Percentiles rank a stretch among this genome's conserved stretches.
Conservation (phyloP, 2,113 vertebrate genomes). For the Hylia prasina region DNA sequence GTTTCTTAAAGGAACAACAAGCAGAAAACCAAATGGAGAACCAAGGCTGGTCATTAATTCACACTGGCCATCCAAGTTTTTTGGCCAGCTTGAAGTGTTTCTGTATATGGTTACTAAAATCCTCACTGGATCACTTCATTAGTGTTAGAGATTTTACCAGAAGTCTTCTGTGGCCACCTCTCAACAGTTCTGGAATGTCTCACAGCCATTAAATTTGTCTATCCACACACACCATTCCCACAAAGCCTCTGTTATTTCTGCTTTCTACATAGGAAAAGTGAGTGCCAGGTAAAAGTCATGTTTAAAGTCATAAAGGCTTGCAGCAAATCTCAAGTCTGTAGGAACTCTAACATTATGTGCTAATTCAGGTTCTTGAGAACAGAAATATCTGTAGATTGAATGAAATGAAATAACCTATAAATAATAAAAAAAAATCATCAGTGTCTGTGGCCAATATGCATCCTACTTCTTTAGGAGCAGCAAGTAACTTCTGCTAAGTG, state of each 20-base stretch:
- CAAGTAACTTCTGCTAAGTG: neutral
- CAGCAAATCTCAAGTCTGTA: neutral
- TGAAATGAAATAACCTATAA: neutral
- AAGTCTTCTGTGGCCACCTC: neutral
- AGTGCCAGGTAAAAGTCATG: neutral
- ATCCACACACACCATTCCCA: neutral
- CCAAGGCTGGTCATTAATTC: neutral
- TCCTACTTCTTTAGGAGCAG: neutral
- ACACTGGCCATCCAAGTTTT: neutral
- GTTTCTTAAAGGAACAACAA: neutral
- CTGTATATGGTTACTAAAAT: neutral
- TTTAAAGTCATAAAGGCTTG: neutral
- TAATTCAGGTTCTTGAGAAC: neutral
- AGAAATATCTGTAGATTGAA: neutral
- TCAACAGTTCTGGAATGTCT: neutral
- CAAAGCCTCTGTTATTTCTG: neutral
- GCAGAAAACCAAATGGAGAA: neutral
- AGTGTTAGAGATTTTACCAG: neutral
- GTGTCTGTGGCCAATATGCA: neutral
- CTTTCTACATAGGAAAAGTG: neutral
- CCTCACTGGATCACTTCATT: neutral
- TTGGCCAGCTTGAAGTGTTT: neutral
- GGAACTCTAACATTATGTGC: neutral
- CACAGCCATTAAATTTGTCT: neutral
- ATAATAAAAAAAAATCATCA: neutral